A percentile compares a stretch with the other conserved stretches of the same genome.
Evolutionary conservation across 1,140 invertebrate species (phyloP).

Genomic region (Drosophila nannoptera): DNA sequence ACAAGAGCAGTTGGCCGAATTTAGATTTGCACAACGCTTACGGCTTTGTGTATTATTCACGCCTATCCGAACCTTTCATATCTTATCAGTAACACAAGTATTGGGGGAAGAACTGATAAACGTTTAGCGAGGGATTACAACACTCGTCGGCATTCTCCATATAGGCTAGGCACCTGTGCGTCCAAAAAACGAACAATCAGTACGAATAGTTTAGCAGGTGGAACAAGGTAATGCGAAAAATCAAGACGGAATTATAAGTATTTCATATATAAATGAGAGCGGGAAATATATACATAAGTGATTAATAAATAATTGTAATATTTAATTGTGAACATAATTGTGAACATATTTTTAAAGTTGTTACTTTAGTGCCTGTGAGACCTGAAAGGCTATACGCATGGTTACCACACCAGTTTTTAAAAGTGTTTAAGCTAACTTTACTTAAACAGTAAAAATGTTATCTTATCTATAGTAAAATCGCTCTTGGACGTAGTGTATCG

Average conservation of each 20-base stretch:
- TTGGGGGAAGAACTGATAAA: constrained; percentile 49
- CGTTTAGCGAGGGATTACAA: constrained; percentile 47
- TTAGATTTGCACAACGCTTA: constrained; percentile 39
- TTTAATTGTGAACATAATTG: neutral
- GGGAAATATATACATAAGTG: neutral
- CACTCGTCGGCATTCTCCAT: constrained; percentile 22
- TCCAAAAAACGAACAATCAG: constrained; percentile 40
- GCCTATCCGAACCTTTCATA: constrained; percentile 35
- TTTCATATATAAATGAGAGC: neutral
- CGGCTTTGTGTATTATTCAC: constrained; percentile 47
- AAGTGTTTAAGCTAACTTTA: constrained; percentile 26
- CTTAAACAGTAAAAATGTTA: constrained; percentile 33
- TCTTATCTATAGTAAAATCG: constrained; percentile 58
- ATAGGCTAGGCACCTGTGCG: constrained; percentile 49
- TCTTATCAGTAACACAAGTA: constrained; percentile 54
- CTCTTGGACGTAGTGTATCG: constrained; percentile 30
- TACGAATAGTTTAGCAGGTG: constrained; percentile 63
- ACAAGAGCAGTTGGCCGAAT: no score
- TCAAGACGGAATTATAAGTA: neutral
- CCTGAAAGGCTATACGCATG: constrained; percentile 7
- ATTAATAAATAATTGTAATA: neutral
- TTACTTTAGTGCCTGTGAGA: neutral
- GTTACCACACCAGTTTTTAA: constrained; percentile 14
- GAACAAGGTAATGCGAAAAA: constrained; percentile 56
- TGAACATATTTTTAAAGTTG: neutral